Percentiles rank a stretch among this genome's conserved stretches.
Evolutionary conservation across 92 coral and sea anemone species (phyloP).

Genomic region (Palythoa grandiflora): DNA sequence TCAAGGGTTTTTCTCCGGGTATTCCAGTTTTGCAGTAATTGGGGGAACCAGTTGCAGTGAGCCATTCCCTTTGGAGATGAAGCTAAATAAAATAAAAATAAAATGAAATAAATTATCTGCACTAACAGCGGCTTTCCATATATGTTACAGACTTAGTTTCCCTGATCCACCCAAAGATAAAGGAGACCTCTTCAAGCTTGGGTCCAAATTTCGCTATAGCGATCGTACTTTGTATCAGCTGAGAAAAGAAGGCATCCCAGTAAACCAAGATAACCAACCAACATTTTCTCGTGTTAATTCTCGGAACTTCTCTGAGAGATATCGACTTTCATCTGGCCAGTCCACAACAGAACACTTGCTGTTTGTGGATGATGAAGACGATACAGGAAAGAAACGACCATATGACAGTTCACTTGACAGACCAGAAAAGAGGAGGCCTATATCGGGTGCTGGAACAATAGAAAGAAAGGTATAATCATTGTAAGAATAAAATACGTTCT

Average conservation of each 20-base stretch:
- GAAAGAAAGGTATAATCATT: slow-evolving; percentile 32
- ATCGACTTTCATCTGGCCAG: slow-evolving; percentile 65
- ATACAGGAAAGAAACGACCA: slow-evolving; percentile 67
- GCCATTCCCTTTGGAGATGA: no score
- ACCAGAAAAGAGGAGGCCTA: slow-evolving; percentile 58
- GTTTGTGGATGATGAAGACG: slow-evolving; percentile 73
- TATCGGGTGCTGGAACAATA: slow-evolving; percentile 47
- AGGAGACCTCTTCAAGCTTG: slow-evolving; percentile 83
- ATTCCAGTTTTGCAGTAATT: no score
- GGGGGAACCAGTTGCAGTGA: no score
- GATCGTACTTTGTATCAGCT: slow-evolving; percentile 93
- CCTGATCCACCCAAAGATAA: slow-evolving; percentile 93
- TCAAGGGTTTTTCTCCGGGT: no score
- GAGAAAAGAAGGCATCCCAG: slow-evolving; percentile 94
- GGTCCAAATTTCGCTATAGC: slow-evolving; percentile 97
- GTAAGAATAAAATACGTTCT: not conserved
- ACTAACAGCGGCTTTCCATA: not conserved
- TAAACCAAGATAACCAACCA: slow-evolving; percentile 76
- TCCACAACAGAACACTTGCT: slow-evolving; percentile 83
- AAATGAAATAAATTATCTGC: not conserved
- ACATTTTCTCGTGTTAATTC: slow-evolving; percentile 83
- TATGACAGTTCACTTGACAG: slow-evolving; percentile 50
- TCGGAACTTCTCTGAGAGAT: slow-evolving; percentile 91
- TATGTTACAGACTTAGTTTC: slow-evolving; percentile 66
- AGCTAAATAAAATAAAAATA: no score